Base-by-base conservation (phyloP, 1,140 invertebrate species). In the Drosophila insularis region DNA sequence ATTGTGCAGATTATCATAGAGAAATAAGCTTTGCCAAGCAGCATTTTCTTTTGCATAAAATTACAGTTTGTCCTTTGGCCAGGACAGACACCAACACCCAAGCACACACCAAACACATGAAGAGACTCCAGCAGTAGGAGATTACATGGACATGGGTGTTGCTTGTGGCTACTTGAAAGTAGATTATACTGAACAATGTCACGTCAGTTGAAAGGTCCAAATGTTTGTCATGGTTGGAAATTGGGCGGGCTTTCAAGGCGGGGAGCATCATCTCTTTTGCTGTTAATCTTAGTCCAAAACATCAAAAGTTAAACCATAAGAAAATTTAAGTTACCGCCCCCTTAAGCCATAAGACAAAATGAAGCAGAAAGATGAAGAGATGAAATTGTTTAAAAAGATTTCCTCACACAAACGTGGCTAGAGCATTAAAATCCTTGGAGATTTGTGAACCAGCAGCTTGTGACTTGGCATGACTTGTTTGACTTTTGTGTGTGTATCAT, bases 101-200 rank as follows among this genome's bases (percentile, higher is more conserved):
- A 27, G 27, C 14, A 58, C 54, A 64, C 17, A 31, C 35, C 31
- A 58, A 17, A 67, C 54, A 54, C 58, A 74, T 32, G 61, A 19
- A 78, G 6, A 68, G 32, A 66, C 35, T 50, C 23, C 4, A 27
- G 6, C 21, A 68, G 61, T 37, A 46, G 55, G 2, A 75, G 71
- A 85, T 85, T 85, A 78, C 74, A 73, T 40, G 71, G 81, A 77
- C 80, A 86, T 82, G 82, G 82, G 63, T 87, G 82, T 86, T 79
- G 82, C 82, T 81, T 86, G 82, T 86, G 81, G 81, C 81, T 87
- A 79, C 80, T 86, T 63, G 66, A 73, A 82, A 87, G 82, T 79
- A 79, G 82, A 86, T 87, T 87, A 87, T 68, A 74, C 66, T 31
- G 17, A 65, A 75, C 75, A 86, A 76, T 72, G 82, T 81, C 71